Evolutionary conservation across 1,140 invertebrate genomes (phyloP), one percentile per base, ranked within the genome.

Genomic region (Bombus soroeensis): DNA sequence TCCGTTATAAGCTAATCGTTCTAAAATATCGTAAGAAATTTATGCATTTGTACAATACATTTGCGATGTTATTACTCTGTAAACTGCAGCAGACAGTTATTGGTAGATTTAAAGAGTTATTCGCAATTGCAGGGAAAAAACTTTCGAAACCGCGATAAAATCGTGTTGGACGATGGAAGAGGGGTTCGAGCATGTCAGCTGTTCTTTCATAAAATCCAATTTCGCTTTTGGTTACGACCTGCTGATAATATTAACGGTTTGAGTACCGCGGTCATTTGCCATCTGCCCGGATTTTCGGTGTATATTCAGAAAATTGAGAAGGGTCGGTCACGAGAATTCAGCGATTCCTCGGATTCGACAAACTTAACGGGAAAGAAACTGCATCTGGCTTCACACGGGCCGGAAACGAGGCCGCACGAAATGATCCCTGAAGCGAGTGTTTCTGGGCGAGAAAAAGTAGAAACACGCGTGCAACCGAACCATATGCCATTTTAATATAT

Each of bases 241-340:
- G n/a, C 62, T 43, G 78, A 88, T 87, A 80, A 90, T 88, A 79
- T 70, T 71, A 18, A 78, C 59, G 57, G 28, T 34, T 3, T 12
- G 12, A 53, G 22, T 28, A 22, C 41, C 57, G 18, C 77, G 34
- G 47, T 86, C 66, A 80, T 43, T 71, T 39, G 73, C 85, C 62
- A 81, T 87, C 83, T 84, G 87, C 28, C 25, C 34, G 53, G 76
- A 86, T 88, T 89, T 86, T 71, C n/a, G 83, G 39, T 70, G 57
- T 70, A 75, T 77, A 75, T n/a, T n/a, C 57, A 34, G 62, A 81
- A 86, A 86, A 79, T 75, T 57, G 68, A 89, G 86, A n/a, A 70
- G 78, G 81, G 32, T 76, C 66, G 47, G 83, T 64, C 53, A 86
- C 43, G 81, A 73, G 82, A 90, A 83, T 83, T 80, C 25, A n/a